These are phyloP conservation scores for Drosophila nr. perissopoda DNA, from an alignment of 2,888 invertebrate genomes.

Conservation along the genomic window DNA sequence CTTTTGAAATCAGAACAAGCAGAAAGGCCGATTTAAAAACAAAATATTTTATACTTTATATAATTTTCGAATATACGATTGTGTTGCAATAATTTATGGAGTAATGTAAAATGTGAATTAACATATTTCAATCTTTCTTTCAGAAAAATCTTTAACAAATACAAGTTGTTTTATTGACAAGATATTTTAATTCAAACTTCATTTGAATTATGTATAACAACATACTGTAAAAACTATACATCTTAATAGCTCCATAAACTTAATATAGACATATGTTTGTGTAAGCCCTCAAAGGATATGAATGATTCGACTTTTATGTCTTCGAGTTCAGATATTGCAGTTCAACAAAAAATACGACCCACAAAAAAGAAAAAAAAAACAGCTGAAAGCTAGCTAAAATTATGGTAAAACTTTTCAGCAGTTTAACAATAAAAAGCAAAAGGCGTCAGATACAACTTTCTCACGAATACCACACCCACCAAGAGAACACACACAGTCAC, in stretches of 20 bases:
- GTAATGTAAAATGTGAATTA: not conserved
- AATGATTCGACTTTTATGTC: conserved; percentile 19
- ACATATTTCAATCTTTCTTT: not conserved
- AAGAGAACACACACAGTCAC: conserved; percentile 25
- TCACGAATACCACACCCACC: conserved; percentile 59
- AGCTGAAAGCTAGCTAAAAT: conserved; percentile 59
- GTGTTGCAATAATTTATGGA: not conserved
- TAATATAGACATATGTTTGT: not conserved
- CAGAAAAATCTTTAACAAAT: not conserved
- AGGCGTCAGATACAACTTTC: conserved; percentile 73
- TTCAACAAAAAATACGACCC: conserved; percentile 17
- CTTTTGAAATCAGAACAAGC: not conserved
- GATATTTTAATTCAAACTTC: not conserved
- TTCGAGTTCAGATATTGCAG: conserved; percentile 21
- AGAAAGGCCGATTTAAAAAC: not conserved
- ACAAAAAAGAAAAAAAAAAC: conserved; percentile 30
- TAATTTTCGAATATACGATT: not conserved
- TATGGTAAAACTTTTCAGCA: conserved; percentile 77
- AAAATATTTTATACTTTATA: not conserved
- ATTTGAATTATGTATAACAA: not conserved
- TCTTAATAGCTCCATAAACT: not conserved
- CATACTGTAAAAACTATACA: not conserved
- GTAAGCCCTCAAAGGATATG: conserved; percentile 16
- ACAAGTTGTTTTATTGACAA: not conserved
- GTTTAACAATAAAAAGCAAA: conserved; percentile 79